phyloP scores from a whole-genome alignment of 2,888 invertebrate species.

The Callosobruchus maculatus region DNA sequence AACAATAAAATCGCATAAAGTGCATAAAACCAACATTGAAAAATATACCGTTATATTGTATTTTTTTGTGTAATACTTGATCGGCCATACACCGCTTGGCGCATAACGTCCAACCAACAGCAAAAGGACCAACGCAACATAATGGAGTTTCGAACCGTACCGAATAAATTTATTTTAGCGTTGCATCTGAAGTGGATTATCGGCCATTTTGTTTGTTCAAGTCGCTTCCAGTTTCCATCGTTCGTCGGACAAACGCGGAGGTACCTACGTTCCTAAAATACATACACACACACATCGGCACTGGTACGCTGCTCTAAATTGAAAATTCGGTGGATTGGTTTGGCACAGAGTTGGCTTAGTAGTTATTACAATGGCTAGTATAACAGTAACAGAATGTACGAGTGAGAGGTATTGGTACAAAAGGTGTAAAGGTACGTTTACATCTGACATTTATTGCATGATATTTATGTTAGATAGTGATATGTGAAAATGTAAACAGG shows the following conservation, averaged over 20 bases:
- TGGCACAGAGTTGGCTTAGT: not conserved
- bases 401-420: too few relatives aligned
- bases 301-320: not conserved
- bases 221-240: not conserved
- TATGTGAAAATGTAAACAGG: too few relatives aligned
- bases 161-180: not conserved
- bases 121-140: not conserved
- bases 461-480: too few relatives aligned
- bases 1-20: too few relatives aligned
- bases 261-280: too few relatives aligned
- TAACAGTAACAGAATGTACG: too few relatives aligned
- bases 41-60: not conserved
- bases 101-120: not conserved
- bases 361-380: too few relatives aligned
- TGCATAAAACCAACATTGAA: not conserved
- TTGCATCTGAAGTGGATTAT: not conserved
- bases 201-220: not conserved
- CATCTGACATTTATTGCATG: too few relatives aligned
- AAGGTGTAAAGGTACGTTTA: too few relatives aligned
- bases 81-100: not conserved
- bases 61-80: not conserved
- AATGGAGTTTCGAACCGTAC: not conserved
- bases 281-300: too few relatives aligned
- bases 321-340: too few relatives aligned
- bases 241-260: not conserved